A percentile compares a stretch with the other conserved stretches of the same genome.
Conservation (phyloP, 2,797 vertebrate species). For the Cossypha niveicapilla region DNA sequence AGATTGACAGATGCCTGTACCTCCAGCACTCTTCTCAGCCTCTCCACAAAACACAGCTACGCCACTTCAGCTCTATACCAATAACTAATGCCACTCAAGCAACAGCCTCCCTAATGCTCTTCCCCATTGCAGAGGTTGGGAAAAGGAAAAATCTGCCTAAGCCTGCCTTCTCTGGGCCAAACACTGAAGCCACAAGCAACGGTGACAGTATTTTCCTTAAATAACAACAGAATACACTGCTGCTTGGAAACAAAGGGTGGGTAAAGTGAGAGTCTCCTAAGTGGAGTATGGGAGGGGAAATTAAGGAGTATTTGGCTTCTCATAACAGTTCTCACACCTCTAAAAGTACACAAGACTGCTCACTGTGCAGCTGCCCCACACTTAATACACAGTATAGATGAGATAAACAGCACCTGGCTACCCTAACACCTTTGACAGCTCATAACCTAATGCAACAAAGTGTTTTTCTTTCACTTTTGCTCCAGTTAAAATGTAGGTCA, state of each 20-base stretch:
- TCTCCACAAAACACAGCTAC: not conserved
- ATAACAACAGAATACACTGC: not conserved
- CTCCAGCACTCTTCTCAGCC: not conserved
- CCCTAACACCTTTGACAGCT: not conserved
- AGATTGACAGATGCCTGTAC: not conserved
- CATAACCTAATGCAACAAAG: not conserved
- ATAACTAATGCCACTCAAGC: not conserved
- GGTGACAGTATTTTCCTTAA: not conserved
- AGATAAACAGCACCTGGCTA: slow-evolving; percentile 27
- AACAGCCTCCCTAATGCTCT: not conserved
- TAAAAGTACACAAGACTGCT: slow-evolving; percentile 2
- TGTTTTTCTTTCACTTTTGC: not conserved
- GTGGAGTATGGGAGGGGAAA: not conserved
- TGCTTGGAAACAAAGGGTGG: not conserved
- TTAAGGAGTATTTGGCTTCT: not conserved
- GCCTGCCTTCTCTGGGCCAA: not conserved
- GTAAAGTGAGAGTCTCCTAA: not conserved
- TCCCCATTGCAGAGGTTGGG: not conserved
- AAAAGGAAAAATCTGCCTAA: not conserved
- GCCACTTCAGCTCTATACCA: not conserved
- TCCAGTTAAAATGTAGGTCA: not conserved
- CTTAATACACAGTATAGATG: not conserved
- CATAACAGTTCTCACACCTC: not conserved
- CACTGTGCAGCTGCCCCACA: not conserved
- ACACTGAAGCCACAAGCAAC: not conserved